Percentiles rank a stretch among this genome's conserved stretches.
phyloP scores from a whole-genome alignment of 2,113 vertebrate genomes.

The Xyrauchen texanus region DNA sequence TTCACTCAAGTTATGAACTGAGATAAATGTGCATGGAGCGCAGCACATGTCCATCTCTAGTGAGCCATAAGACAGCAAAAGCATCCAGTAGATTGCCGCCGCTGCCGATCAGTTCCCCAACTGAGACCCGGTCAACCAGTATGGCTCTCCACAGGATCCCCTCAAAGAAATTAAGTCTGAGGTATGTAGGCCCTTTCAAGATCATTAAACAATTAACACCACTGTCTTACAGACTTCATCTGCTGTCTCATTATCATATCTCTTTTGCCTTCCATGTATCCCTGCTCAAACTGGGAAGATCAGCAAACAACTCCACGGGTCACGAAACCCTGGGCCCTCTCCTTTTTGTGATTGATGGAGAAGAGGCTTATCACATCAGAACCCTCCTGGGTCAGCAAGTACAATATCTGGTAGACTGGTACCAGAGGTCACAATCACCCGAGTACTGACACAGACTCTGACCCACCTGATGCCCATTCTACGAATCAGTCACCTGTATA shows the following conservation, averaged over 20 bases:
- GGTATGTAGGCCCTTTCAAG: not conserved
- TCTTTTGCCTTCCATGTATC: not conserved
- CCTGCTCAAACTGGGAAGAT: too few relatives aligned
- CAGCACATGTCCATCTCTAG: not conserved
- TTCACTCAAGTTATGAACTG: too few relatives aligned
- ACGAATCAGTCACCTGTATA: too few relatives aligned
- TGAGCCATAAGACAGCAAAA: not conserved
- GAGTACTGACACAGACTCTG: too few relatives aligned
- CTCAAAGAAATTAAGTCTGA: not conserved
- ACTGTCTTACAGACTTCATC: not conserved
- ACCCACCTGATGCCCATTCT: too few relatives aligned
- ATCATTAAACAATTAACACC: not conserved
- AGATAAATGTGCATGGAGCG: not conserved
- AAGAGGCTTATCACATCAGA: too few relatives aligned
- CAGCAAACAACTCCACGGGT: too few relatives aligned
- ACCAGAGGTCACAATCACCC: too few relatives aligned
- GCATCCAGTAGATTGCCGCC: rapidly evolving
- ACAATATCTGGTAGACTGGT: too few relatives aligned
- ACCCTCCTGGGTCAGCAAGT: too few relatives aligned
- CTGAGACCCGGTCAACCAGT: not conserved
- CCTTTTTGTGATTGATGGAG: too few relatives aligned
- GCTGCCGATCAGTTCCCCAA: not conserved
- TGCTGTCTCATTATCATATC: not conserved
- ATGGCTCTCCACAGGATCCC: not conserved
- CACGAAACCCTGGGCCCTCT: too few relatives aligned